These are phyloP conservation scores for Oostethus manadensis DNA, from an alignment of 2,113 vertebrate species.

Conservation along the genomic window DNA sequence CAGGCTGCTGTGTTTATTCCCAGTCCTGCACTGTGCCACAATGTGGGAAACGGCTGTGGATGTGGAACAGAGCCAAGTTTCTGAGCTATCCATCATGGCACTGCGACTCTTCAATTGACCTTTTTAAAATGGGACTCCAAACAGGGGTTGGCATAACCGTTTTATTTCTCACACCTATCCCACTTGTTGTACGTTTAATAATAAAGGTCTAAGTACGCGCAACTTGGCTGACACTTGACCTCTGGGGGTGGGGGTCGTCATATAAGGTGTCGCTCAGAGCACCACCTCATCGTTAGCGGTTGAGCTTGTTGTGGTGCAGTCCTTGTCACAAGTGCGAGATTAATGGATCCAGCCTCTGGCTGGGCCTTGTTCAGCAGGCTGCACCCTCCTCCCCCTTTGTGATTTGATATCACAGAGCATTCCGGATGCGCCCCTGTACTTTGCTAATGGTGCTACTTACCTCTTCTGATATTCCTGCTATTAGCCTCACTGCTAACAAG, in stretches of 20 bases:
- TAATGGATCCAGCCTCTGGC: constrained; percentile 42
- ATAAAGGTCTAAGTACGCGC: constrained; percentile 31
- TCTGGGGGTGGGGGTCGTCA: not conserved
- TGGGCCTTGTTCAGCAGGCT: constrained; percentile 19
- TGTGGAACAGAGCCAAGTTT: constrained; percentile 59
- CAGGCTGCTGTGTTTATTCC: constrained; percentile 63
- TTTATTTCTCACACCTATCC: constrained; percentile 36
- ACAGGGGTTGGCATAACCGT: constrained; percentile 13
- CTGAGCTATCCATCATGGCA: constrained; percentile 33
- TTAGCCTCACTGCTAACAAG: constrained; percentile 41
- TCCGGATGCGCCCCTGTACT: constrained; percentile 61
- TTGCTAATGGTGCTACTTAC: constrained; percentile 53
- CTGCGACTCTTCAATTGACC: constrained; percentile 9
- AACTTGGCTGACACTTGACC: not conserved
- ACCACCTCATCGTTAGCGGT: not conserved
- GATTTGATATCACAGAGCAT: constrained; percentile 67
- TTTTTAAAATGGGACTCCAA: not conserved
- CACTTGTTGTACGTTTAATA: constrained; percentile 30
- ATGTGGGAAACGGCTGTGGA: constrained; percentile 65
- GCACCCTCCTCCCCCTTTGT: constrained; percentile 33
- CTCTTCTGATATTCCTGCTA: constrained; percentile 43
- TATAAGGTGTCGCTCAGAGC: not conserved
- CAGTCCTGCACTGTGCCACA: constrained; percentile 49
- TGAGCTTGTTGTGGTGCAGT: not conserved
- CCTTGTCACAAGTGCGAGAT: constrained; percentile 34